phyloP scores from a whole-genome alignment of 2,888 invertebrate species.

The Spodoptera exigua region DNA sequence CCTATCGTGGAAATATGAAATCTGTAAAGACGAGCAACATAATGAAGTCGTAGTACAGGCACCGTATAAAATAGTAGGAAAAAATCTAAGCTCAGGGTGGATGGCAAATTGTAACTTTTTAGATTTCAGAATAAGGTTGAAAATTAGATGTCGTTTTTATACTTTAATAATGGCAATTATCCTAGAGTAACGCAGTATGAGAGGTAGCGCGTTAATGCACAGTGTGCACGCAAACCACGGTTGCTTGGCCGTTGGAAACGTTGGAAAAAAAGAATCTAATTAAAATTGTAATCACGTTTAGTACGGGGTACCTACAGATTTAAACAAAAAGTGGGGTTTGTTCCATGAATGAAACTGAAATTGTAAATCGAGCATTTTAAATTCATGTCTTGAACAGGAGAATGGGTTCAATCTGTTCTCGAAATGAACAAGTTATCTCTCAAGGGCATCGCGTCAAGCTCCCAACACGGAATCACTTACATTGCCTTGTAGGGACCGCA shows the following conservation, averaged over 20 bases:
- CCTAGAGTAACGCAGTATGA: conserved; percentile 64
- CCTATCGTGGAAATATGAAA: conserved; percentile 47
- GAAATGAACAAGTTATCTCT: conserved; percentile 71
- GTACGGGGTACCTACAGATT: conserved; percentile 59
- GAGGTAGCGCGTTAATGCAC: conserved; percentile 70
- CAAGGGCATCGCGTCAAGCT: conserved; percentile 67
- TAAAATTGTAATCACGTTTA: conserved; percentile 70
- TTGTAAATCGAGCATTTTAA: conserved; percentile 70
- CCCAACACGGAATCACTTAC: conserved; percentile 72
- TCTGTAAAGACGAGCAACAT: conserved; percentile 55
- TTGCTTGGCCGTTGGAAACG: conserved; percentile 53
- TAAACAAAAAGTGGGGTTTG: conserved; percentile 60
- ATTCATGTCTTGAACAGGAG: conserved; percentile 71
- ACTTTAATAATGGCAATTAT: conserved; percentile 70
- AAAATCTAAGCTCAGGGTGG: conserved; percentile 33
- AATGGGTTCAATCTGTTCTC: conserved; percentile 68
- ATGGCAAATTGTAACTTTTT: conserved; percentile 45
- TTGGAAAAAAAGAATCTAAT: conserved; percentile 64
- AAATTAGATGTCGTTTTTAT: conserved; percentile 41
- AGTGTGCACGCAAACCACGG: conserved; percentile 68
- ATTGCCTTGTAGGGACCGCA: conserved; percentile 58
- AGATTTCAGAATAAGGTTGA: conserved; percentile 47
- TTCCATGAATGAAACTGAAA: conserved; percentile 62
- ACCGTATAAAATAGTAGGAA: conserved; percentile 57
- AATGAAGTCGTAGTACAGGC: conserved; percentile 53